phyloP scores from a whole-genome alignment of 2,797 vertebrate species.

The Trematomus bernacchii region DNA sequence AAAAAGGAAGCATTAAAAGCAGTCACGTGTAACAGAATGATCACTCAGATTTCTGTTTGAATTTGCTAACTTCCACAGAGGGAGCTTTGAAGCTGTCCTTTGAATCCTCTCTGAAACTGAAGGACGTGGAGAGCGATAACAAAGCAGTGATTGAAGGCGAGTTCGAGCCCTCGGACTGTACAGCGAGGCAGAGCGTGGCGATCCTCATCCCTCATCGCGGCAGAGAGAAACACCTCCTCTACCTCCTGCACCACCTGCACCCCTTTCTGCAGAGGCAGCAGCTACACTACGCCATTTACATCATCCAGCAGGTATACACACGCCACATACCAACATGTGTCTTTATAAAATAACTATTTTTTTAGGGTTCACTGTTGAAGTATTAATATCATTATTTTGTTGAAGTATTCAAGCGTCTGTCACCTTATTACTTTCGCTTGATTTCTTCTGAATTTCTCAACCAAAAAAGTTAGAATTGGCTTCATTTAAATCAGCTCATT shows the following conservation, averaged over 20 bases:
- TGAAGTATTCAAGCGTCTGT: not conserved
- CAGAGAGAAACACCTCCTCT: constrained; percentile 93
- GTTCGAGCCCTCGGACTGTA: constrained; percentile 86
- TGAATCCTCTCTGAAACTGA: constrained; percentile 86
- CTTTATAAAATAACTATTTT: not conserved
- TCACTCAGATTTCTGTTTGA: not conserved
- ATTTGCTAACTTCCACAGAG: constrained; percentile 75
- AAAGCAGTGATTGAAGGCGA: constrained; percentile 84
- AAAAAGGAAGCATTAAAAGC: not conserved
- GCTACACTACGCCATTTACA: constrained; percentile 93
- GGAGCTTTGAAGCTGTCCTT: constrained; percentile 89
- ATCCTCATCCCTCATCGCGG: constrained; percentile 94
- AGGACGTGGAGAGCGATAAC: constrained; percentile 88
- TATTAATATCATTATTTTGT: not conserved
- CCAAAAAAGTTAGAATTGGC: not conserved
- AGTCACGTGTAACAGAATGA: not conserved
- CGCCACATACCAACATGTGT: not conserved
- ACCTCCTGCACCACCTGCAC: constrained; percentile 93
- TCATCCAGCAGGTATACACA: constrained; percentile 94
- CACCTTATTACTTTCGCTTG: not conserved
- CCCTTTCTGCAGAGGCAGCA: constrained; percentile 97
- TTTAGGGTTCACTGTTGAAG: not conserved
- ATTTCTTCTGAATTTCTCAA: not conserved
- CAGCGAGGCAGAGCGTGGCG: constrained; percentile 90
- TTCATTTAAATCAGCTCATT: not conserved